Evolutionary conservation across 2,888 invertebrate genomes (phyloP).

Genomic region (Drosophila paranaensis): DNA sequence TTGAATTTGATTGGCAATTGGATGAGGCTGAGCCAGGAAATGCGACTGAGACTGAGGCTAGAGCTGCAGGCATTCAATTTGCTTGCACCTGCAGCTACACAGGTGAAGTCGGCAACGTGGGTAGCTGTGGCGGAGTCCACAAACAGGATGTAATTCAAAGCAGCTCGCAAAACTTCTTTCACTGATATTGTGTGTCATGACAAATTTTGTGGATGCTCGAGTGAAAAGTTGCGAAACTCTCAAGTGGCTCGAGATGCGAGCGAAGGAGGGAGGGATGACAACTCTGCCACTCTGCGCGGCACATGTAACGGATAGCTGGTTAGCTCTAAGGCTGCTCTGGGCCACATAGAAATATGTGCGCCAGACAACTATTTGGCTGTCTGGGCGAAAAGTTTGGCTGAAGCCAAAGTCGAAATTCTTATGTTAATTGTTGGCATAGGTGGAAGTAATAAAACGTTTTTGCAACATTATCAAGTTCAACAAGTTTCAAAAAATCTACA

Average conservation of each 20-base stretch:
- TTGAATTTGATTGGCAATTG: conserved; percentile 77
- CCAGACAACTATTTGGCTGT: conserved; percentile 58
- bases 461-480: conserved; percentile 66
- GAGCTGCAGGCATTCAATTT: conserved; percentile 31
- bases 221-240: conserved; percentile 58
- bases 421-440: conserved; percentile 77
- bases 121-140: conserved; percentile 14
- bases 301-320: conserved; percentile 55
- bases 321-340: conserved; percentile 26
- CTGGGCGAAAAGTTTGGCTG: conserved; percentile 49
- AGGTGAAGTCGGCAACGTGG: conserved; percentile 12
- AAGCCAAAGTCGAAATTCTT: conserved; percentile 57
- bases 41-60: conserved; percentile 6
- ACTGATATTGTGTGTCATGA: conserved; percentile 58
- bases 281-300: conserved; percentile 10
- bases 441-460: conserved; percentile 77
- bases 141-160: conserved; percentile 67
- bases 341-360: conserved; percentile 42
- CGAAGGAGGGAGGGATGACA: not conserved
- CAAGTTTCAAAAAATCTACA: conserved; percentile 37
- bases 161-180: conserved; percentile 42
- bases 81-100: conserved; percentile 44
- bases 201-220: conserved; percentile 65
- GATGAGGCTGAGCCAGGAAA: conserved; percentile 10
- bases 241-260: conserved; percentile 13